These are phyloP conservation scores for Chrysomela aeneicollis DNA, from an alignment of 2,888 invertebrate genomes.

Conservation along the genomic window DNA sequence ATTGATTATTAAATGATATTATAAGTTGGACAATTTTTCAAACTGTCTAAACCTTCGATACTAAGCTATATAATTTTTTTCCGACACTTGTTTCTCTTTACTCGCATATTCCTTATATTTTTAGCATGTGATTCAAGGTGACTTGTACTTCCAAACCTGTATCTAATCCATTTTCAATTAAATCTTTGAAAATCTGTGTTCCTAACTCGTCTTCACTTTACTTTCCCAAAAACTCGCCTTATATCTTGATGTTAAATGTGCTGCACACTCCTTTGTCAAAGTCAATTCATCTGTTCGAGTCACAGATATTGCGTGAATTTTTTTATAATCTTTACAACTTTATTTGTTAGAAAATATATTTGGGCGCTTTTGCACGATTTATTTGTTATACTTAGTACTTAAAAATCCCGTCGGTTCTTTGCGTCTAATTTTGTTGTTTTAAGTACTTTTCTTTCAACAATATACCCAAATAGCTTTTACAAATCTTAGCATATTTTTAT, in stretches of 20 bases:
- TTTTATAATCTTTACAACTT: slow-evolving; percentile 21
- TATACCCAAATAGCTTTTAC: slow-evolving; percentile 28
- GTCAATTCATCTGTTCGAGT: slow-evolving; percentile 19
- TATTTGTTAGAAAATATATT: slow-evolving; percentile 38
- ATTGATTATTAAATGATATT: background rate
- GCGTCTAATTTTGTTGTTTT: slow-evolving; percentile 45
- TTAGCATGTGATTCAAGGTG: slow-evolving; percentile 48
- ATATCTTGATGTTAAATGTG: slow-evolving; percentile 38
- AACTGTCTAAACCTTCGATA: slow-evolving; percentile 22
- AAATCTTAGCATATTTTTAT: slow-evolving; percentile 31
- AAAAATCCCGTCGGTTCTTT: slow-evolving; percentile 27
- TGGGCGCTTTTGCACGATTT: slow-evolving; percentile 37
- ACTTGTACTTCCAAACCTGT: slow-evolving; percentile 53
- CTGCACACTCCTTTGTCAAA: slow-evolving; percentile 22
- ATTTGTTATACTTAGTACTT: slow-evolving; percentile 20
- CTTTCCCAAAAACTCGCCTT: slow-evolving; percentile 24
- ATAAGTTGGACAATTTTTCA: slow-evolving; percentile 22
- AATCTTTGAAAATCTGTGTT: slow-evolving; percentile 36
- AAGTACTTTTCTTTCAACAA: slow-evolving; percentile 47
- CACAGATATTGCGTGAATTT: slow-evolving; percentile 27
- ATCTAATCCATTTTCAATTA: slow-evolving; percentile 34
- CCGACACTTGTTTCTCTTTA: slow-evolving; percentile 30
- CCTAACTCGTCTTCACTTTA: slow-evolving; percentile 31
- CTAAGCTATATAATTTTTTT: slow-evolving; percentile 28
- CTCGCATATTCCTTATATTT: slow-evolving; percentile 32